Percentiles rank a stretch among this genome's conserved stretches.
Conservation (phyloP, 2,888 invertebrate genomes). For the Coleophora flavipennella region DNA sequence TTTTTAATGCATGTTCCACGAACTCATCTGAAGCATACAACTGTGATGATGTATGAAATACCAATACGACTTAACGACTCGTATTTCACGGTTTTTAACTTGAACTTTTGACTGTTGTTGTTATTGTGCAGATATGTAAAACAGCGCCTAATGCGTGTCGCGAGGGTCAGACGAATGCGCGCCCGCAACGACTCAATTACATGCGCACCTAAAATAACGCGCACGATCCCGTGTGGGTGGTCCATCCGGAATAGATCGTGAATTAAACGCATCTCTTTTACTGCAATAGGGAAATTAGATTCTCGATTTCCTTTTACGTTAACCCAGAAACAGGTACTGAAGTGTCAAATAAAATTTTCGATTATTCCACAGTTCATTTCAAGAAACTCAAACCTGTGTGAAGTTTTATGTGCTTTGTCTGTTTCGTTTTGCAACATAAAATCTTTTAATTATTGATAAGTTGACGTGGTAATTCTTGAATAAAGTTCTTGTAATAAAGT, state of each 20-base stretch:
- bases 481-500: no score
- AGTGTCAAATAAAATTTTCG: not conserved
- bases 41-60: no score
- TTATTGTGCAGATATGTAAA: constrained; percentile 34
- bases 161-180: constrained; percentile 37
- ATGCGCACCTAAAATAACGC: constrained; percentile 63
- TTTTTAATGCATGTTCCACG: no score
- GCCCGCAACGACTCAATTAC: constrained; percentile 64
- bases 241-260: constrained; percentile 54
- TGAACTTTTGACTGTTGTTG: no score
- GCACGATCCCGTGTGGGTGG: constrained; percentile 44
- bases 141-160: constrained; percentile 51
- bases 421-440: not conserved
- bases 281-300: constrained; percentile 5
- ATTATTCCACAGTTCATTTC: not conserved
- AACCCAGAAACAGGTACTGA: not conserved
- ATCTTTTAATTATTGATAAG: no score
- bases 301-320: no score
- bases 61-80: no score
- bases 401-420: not conserved
- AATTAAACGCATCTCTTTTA: constrained; percentile 43
- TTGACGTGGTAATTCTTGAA: no score
- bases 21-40: no score
- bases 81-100: no score
- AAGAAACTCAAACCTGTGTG: no score